Evolutionary conservation across 1,140 invertebrate species (phyloP), one percentile per base, ranked within the genome.

Genomic region (Fopius arisanus): DNA sequence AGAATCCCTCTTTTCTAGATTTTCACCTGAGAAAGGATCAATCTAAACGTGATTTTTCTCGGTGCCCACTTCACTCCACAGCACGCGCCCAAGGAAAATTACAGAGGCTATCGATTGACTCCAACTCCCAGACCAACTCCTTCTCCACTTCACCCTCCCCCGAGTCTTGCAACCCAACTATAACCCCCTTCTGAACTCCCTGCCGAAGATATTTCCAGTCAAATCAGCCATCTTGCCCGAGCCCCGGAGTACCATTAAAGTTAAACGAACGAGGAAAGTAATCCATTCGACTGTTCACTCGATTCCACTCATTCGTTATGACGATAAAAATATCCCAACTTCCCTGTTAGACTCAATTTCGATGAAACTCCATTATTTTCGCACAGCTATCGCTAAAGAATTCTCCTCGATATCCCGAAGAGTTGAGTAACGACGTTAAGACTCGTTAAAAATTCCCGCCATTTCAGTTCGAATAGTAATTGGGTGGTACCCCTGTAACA

Each of bases 241-340:
- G 63, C 37, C 16, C 33, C 16, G 23, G 6, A 67, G 62, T 65
- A 31, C 62, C 62, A 65, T 65, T 65, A 65, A 65, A 65, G 62
- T 65, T 65, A 65, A 65, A 65, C 62, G 62, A 65, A 65, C 28
- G 62, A 65, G 12, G 26, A 65, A 65, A 65, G 62, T 33, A 65
- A 65, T 65, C 29, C 62, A 65, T 65, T 65, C 62, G 62, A 65
- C 28, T 65, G 62, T 33, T 65, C 62, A 65, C 62, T 65, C 62
- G 29, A 65, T 65, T 65, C 62, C 19, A 31, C 62, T 65, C 29
- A 65, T 2, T 65, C 16, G 26, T 65, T 33, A 29, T 33, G 19
- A 23, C 54, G 54, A 59, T 59, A 59, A 59, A 59, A 59, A 59
- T 59, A 59, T 59, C 54, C 54, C 23, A 59, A 59, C 23, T 59